A percentile compares a stretch with the other conserved stretches of the same genome.
These are phyloP conservation scores for Augochlora pura DNA, from an alignment of 1,140 invertebrate species.

Conservation along the genomic window DNA sequence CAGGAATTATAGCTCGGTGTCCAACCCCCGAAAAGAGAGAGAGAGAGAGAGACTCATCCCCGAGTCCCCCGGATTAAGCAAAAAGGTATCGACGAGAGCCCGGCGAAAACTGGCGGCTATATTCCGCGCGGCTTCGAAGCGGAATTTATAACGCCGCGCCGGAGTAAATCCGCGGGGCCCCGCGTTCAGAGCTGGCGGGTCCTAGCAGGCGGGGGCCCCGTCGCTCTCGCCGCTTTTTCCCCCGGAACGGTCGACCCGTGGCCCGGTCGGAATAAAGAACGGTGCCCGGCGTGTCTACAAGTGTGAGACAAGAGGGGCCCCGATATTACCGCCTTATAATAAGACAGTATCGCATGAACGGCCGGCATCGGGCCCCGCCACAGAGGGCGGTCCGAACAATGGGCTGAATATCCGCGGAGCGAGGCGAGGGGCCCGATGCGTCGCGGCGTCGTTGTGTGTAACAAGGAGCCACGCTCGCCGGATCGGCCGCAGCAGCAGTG, in stretches of 20 bases:
- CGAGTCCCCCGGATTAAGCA: neutral
- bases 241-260: slow-evolving; percentile 61
- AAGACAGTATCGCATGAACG: slow-evolving; percentile 70
- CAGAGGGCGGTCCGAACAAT: slow-evolving; percentile 71
- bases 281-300: slow-evolving; percentile 58
- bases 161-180: slow-evolving; percentile 44
- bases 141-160: slow-evolving; percentile 37
- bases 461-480: slow-evolving; percentile 47
- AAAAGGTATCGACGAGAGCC: neutral
- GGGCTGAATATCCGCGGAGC: slow-evolving; percentile 62
- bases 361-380: slow-evolving; percentile 57
- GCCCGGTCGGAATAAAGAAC: slow-evolving; percentile 50
- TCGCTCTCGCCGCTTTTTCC: slow-evolving; percentile 40
- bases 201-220: no score
- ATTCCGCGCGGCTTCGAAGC: slow-evolving; percentile 26
- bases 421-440: neutral
- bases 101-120: neutral
- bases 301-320: slow-evolving; percentile 61
- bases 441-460: slow-evolving; percentile 40
- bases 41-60: slow-evolving; percentile 22
- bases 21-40: neutral
- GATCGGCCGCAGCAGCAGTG: slow-evolving; percentile 26
- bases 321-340: slow-evolving; percentile 69
- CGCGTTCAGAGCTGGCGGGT: neutral
- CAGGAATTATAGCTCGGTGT: slow-evolving; percentile 21